Percentiles rank a stretch among this genome's conserved stretches.
phyloP scores from a whole-genome alignment of 2,797 vertebrate genomes.

The Poecilia gillii region DNA sequence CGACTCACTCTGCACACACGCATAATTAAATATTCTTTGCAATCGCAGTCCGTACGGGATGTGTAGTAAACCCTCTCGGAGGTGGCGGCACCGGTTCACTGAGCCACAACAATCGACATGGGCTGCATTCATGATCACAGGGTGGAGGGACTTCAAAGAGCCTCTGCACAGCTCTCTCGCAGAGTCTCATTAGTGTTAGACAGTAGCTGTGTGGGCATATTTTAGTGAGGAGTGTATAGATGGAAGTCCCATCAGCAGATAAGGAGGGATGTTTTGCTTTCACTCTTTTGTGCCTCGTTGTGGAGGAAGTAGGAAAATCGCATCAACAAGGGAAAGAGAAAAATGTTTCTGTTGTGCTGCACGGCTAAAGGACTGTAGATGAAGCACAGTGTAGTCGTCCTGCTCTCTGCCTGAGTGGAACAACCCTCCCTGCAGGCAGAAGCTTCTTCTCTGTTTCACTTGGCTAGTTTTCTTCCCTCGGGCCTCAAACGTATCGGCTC shows the following conservation, averaged over 20 bases:
- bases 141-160: constrained; percentile 59
- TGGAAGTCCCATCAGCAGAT: constrained; percentile 23
- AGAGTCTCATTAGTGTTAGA: constrained; percentile 49
- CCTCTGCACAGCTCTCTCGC: constrained; percentile 36
- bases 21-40: constrained; percentile 18
- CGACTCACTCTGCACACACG: constrained; percentile 6
- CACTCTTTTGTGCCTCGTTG: constrained; percentile 8
- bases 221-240: constrained; percentile 16
- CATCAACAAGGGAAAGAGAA: background rate
- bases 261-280: constrained; percentile 13
- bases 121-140: constrained; percentile 56
- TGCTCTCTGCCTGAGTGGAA: constrained; percentile 4
- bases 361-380: constrained; percentile 8
- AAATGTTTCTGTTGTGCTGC: background rate
- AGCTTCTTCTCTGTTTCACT: constrained; percentile 22
- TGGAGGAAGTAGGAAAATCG: constrained; percentile 10
- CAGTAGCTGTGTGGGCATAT: constrained; percentile 22
- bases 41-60: constrained; percentile 30
- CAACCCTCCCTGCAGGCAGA: background rate
- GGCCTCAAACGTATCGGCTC: constrained; percentile 7
- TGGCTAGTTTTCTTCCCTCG: constrained; percentile 4
- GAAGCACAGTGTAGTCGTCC: constrained; percentile 8
- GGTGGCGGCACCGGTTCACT: constrained; percentile 33
- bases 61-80: constrained; percentile 30
- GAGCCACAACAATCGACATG: constrained; percentile 38